Evolutionary conservation across 2,797 vertebrate genomes (phyloP), one percentile per base, ranked within the genome.

Genomic region (Neostethus bicornis): DNA sequence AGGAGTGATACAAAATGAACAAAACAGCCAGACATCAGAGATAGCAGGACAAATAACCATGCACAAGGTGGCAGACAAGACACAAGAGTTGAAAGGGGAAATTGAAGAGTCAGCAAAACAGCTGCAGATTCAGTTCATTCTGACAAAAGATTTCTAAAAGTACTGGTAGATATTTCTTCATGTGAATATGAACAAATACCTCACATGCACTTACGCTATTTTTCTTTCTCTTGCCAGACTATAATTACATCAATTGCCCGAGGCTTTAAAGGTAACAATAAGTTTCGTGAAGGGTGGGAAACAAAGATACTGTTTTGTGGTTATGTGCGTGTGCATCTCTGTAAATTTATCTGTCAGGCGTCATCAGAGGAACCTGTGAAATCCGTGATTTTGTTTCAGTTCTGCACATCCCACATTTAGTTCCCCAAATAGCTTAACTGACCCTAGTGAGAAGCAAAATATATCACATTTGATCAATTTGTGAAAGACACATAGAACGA

Each of bases 11-110:
- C 14, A 45, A 42, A 25, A 17, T 13, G 24, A 41, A 44, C 32
- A 44, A 38, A 63, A 38, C 21, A 63, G 12, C 14, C 11, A 19
- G 37, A 53, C 3, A 53, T 47, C 38, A 59, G 6, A 54, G 53
- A 65, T 11, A 29, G 74, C 59, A 79, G 62, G 53, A 78, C 55
- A 4, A 49, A 51, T 0, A 11, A 59, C 6, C 66, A 74, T 56
- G 73, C 82, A 80, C 79, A 78, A 84, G 84, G 84, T 84, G 82
- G 85, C 87, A 84, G 85, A 57, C 75, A 54, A 84, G 77, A 61
- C 25, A 47, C 75, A 75, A 6, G 66, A 67, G 49, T 49, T 11
- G 23, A 44, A 45, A 1, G 7, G 35, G n/a, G 11, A 48, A 48
- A 47, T 47, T 7, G 23, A 14, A 20, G 23, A 13, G 4, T 47